Percentiles rank a stretch among this genome's conserved stretches.
Conservation (phyloP, 2,888 invertebrate species). For the Pristionchus arcanus region DNA sequence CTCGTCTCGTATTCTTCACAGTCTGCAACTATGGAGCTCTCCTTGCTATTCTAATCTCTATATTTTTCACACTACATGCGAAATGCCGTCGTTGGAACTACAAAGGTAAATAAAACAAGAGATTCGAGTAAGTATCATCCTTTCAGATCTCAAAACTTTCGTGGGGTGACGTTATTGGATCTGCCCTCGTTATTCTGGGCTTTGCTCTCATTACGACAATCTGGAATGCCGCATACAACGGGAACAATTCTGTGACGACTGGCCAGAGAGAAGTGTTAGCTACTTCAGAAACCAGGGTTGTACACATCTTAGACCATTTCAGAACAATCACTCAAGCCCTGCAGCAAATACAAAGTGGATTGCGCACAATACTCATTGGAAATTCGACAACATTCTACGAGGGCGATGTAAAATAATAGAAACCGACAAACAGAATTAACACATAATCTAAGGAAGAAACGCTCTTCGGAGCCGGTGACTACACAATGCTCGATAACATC, state of each 20-base stretch:
- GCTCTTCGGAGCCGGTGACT: not conserved
- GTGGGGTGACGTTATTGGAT: not conserved
- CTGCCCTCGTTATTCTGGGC: not conserved
- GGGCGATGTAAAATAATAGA: not conserved
- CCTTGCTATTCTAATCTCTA: not conserved
- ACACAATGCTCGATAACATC: not conserved
- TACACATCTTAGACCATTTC: not conserved
- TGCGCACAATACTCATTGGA: not conserved
- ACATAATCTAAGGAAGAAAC: not conserved
- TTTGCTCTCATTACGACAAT: not conserved
- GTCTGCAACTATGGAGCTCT: not conserved
- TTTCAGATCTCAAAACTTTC: not conserved
- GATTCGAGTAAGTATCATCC: not conserved
- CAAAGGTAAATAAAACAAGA: not conserved
- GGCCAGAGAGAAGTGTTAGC: not conserved
- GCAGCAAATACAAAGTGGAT: not conserved
- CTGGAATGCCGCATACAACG: not conserved
- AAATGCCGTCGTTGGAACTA: not conserved
- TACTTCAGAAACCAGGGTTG: no score
- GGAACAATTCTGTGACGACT: not conserved
- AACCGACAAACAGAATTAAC: not conserved
- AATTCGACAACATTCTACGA: slow-evolving; percentile 12
- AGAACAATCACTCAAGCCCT: not conserved
- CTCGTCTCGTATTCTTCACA: slow-evolving; percentile 36
- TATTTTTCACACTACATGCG: slow-evolving; percentile 2